Evolutionary conservation across 2,797 vertebrate genomes (phyloP), one percentile per base, ranked within the genome.

Genomic region (Chloroceryle inda): DNA sequence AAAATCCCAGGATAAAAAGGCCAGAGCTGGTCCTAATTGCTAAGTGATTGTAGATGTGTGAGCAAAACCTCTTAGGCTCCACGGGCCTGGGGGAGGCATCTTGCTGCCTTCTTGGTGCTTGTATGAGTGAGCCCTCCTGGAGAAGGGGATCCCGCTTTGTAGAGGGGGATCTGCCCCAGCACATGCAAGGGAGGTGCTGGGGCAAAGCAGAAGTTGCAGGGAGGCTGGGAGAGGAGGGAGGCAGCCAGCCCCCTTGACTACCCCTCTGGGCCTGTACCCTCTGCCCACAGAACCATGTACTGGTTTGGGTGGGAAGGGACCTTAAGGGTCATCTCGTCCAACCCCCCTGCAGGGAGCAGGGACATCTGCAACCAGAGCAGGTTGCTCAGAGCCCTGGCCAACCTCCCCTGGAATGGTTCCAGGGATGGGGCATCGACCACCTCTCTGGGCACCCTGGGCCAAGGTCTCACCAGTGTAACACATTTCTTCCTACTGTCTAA

Each of bases 1-100:
- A 82, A 97, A 97, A 96, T 96, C 95, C 94, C 2, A 0, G 91
- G 92, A 96, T 94, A 92, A 96, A 96, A 95, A 92, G 49, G 91
- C 87, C 91, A 42, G 92, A 94, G 92, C 75, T 47, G 66, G 50
- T 64, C 82, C 91, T 91, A 80, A 93, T 93, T 95, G 92, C 89
- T 75, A 81, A 8, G 38, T 27, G 52, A 76, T 27, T 7, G 7
- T 5, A 45, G 42, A 13, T 20, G 61, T n/a, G 89, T 13, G 73
- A 92, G 86, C 72, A 80, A 93, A 92, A 88, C 49, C 91, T 89
- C 72, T 78, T 26, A 52, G 83, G 73, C 69, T 71, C 69, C 8
- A 5, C 2, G 2, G 67, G 71, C 22, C 24, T 16, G 52, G 63
- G 42, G 49, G 56, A 42, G 53, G 14, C 15, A 16, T 5, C 68